Evolutionary conservation across 2,888 invertebrate species (phyloP), one percentile per base, ranked within the genome.

Genomic region (Amorpha juglandis): DNA sequence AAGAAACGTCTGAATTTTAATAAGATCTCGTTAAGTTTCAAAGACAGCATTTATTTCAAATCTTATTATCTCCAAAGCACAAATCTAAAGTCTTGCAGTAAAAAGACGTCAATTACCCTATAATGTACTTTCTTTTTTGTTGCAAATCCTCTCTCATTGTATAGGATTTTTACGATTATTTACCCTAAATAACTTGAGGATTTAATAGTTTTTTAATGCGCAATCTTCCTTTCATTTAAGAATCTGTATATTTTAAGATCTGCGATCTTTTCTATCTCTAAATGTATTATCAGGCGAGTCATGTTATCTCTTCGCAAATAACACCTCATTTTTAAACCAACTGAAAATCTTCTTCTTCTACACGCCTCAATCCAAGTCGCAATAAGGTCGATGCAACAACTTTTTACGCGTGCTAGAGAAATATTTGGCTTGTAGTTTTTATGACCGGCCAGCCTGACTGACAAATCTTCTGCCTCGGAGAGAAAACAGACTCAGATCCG

Each of bases 91-190:
- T 58, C 55, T 35, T 38, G 19, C 55, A 58, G 55, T 58, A 58
- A 58, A 58, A 2, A 16, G 55, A 16, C 12, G n/a, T 38, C 19
- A 58, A 58, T 58, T 33, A 58, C 38, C 19, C 55, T 38, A 58
- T 58, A 58, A 38, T 19, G 55, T 16, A 42, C 12, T 35, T 35
- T 11, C 55, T 58, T 58, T 58, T 53, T 58, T 35, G 55, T 58
- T 58, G 55, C 35, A 58, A 58, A 58, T 42, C 16, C 55, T 38
- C 38, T 38, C 16, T 58, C n/a, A n/a, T 16, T 58, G 38, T 58
- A 58, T 58, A 58, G 38, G 38, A 38, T 16, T 58, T 58, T 58
- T 58, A 58, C 55, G 55, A 58, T 58, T 58, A 58, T 58, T 58
- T 38, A 38, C 11, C 55, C 38, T 58, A 38, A 58, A 58, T 58